These are phyloP conservation scores for Disparrhopalites patrizii DNA, from an alignment of 2,888 invertebrate genomes.

Conservation along the genomic window DNA sequence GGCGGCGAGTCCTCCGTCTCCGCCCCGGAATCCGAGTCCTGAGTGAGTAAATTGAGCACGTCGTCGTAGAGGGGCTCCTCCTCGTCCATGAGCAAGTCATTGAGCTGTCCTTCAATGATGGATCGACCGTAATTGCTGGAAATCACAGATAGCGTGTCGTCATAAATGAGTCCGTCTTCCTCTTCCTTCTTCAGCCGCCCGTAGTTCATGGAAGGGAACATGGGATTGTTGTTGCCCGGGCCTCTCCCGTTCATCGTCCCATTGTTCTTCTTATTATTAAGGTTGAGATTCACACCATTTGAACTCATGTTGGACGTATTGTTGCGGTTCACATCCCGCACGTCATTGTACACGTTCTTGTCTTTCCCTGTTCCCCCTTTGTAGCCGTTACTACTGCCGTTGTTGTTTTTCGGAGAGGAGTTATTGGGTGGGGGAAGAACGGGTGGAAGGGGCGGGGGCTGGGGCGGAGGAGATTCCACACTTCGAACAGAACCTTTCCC, in stretches of 20 bases:
- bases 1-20: slow-evolving; percentile 45
- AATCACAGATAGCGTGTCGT: slow-evolving; percentile 45
- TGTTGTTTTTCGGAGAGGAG: too few species aligned
- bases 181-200: background rate
- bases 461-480: too few species aligned
- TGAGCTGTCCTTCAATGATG: background rate
- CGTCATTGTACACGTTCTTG: too few species aligned
- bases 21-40: slow-evolving; percentile 41
- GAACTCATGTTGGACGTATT: too few species aligned
- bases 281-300: background rate
- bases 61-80: slow-evolving; percentile 46
- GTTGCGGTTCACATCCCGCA: too few species aligned
- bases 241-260: background rate
- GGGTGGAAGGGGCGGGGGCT: too few species aligned
- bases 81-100: background rate
- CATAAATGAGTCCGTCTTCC: slow-evolving; percentile 38
- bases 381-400: too few species aligned
- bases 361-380: too few species aligned
- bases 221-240: background rate
- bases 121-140: slow-evolving; percentile 28
- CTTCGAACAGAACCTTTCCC: too few species aligned
- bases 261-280: background rate
- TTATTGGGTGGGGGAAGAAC: too few species aligned
- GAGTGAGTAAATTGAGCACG: slow-evolving; percentile 36
- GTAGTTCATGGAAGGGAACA: background rate